A percentile compares a stretch with the other conserved stretches of the same genome.
Evolutionary conservation across 2,113 vertebrate genomes (phyloP).

Genomic region (Hypomesus transpacificus): DNA sequence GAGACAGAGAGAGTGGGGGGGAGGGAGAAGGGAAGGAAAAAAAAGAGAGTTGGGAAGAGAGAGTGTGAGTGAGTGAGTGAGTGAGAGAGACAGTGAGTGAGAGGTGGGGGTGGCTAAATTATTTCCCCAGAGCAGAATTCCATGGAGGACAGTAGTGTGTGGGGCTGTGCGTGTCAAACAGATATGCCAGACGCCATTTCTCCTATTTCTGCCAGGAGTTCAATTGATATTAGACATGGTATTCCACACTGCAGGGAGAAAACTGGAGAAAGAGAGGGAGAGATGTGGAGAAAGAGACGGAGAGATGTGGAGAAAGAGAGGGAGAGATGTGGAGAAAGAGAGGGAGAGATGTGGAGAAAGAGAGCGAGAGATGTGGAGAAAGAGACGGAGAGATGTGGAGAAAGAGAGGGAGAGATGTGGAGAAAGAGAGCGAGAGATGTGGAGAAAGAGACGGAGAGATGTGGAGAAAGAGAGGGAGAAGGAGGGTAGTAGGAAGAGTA

Average conservation of each 20-base stretch:
- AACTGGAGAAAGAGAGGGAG: background rate
- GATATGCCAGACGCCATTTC: slow-evolving; percentile 34
- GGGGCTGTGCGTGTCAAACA: slow-evolving; percentile 13
- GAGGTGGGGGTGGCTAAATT: background rate
- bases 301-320: background rate
- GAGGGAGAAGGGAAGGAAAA: background rate
- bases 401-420: background rate
- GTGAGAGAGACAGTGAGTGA: slow-evolving; percentile 30
- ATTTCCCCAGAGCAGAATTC: slow-evolving; percentile 22
- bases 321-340: background rate
- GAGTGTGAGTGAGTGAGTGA: slow-evolving; percentile 14
- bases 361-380: background rate
- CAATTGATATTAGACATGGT: slow-evolving; percentile 19
- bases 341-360: background rate
- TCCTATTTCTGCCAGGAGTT: slow-evolving; percentile 26
- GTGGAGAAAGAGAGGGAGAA: background rate
- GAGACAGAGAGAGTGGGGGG: slow-evolving; percentile 3
- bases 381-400: background rate
- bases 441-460: background rate
- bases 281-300: background rate
- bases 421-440: background rate
- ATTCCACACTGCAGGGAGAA: background rate
- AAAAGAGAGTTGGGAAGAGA: background rate
- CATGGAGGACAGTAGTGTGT: background rate
- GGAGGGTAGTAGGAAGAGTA: background rate